Base-by-base conservation (phyloP, 35 echinoderm and acorn worm species). In the Eucidaris tribuloides region DNA sequence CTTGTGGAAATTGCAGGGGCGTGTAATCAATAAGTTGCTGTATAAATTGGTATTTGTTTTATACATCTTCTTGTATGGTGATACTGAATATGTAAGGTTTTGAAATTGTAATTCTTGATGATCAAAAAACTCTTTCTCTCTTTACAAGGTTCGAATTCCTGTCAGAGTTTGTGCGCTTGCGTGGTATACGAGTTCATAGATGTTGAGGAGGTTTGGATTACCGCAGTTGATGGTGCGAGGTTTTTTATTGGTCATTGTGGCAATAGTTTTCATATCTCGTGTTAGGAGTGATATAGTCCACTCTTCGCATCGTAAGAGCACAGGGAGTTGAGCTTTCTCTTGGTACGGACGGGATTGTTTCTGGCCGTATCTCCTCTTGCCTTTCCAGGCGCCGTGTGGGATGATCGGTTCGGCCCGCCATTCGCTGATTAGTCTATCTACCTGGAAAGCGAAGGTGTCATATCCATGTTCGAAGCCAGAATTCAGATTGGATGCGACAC, bases 231-330 rank as follows among this genome's bases (percentile, higher is more conserved):
- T n/a, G n/a, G n/a, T n/a, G n/a, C n/a, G n/a, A n/a, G n/a, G n/a
- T n/a, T n/a, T 84, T 40, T 77, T 77, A 52, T 22, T 83, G 35
- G 40, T 62, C 11, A 29, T 78, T 42, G 49, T 65, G 5, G 19
- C 72, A 42, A 9, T 84, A 42, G 33, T 64, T 27, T 63, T 60
- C 31, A 9, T 90, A 19, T 24, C 84, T 61, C n/a, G 58, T 83
- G 2, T 28, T 90, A 15, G 32, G 45, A 18, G 49, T 90, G 57
- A 85, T 90, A 80, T 32, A 36, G 11, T 17, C 50, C 63, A 74
- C 0, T 24, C 83, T 23, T 85, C 88, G 7, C 88, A 60, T 90
- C 57, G 88, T 90, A 31, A 84, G 84, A 43, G 88, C 88, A 90
- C 56, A 29, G 80, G 52, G 88, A 90, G 45, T 60, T 90, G 36